These are phyloP conservation scores for Archips crataeganus DNA, from an alignment of 2,888 invertebrate genomes.

Conservation along the genomic window DNA sequence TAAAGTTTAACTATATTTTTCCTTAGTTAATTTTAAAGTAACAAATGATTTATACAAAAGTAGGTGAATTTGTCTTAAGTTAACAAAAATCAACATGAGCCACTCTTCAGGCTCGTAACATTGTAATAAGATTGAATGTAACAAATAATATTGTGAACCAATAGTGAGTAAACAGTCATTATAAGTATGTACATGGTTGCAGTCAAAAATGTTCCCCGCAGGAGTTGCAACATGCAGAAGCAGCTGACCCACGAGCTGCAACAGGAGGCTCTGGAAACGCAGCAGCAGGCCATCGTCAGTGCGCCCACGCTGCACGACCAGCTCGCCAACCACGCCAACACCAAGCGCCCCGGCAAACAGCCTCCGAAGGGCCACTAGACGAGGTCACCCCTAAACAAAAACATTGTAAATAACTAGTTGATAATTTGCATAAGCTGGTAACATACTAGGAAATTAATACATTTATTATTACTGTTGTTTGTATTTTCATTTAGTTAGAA, in stretches of 20 bases:
- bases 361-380: not conserved
- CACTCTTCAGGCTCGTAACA: constrained; percentile 37
- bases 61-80: constrained; percentile 34
- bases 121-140: constrained; percentile 40
- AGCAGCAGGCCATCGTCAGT: constrained; percentile 75
- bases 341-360: not conserved
- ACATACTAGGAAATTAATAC: not conserved
- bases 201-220: constrained; percentile 48
- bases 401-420: constrained; percentile 13
- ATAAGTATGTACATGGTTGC: constrained; percentile 47
- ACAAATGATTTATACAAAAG: constrained; percentile 37
- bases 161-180: constrained; percentile 9
- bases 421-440: constrained; percentile 7
- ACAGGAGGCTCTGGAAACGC: constrained; percentile 78
- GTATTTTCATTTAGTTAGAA: too few species aligned
- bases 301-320: constrained; percentile 74
- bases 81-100: constrained; percentile 42
- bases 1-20: constrained; percentile 45
- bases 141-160: constrained; percentile 35
- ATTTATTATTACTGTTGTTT: not conserved
- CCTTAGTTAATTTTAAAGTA: constrained; percentile 43
- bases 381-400: not conserved
- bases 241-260: constrained; percentile 76
- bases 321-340: constrained; percentile 58
- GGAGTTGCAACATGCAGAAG: constrained; percentile 75